Base-by-base conservation (phyloP, 1,140 invertebrate species). In the Euura saliciscinereae region DNA sequence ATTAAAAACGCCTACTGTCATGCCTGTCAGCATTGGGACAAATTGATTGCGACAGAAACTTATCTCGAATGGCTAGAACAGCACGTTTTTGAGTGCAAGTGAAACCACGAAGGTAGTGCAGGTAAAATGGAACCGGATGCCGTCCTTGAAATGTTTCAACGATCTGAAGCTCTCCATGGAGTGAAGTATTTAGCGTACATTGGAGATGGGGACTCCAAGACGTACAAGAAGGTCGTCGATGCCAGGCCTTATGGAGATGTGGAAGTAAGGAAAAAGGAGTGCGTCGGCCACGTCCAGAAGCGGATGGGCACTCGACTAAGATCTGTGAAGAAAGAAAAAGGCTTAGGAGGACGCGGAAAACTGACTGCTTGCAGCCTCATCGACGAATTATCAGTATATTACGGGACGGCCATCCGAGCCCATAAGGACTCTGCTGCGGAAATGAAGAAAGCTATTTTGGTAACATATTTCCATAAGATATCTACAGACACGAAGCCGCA, bases 221-320 rank as follows among this genome's bases (percentile, higher is more conserved):
- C 46, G 11, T 70, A 70, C 69, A 10, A 44, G 45, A 45, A 45
- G 6, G 6, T 70, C n/a, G 6, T 44, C 11, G 51, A 70, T 7
- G 10, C 69, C n/a, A 4, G 42, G n/a, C 69, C 69, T 10, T 70
- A 70, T 28, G 68, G 68, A 42, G 69, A 70, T 6, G n/a, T n/a
- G n/a, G n/a, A n/a, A n/a, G n/a, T n/a, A n/a, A 65, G 73, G 45
- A 79, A 75, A 75, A 77, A 76, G 71, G 71, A 79, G 74, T 80
- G 77, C 70, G 74, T 78, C 44, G 74, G 72, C 66, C 79, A 78
- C 46, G 78, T 79, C 42, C 72, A 82, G 70, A 79, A 81, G 51
- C 43, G 78, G 43, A 80, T 80, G 77, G 78, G 76, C 5, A 78
- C 69, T 6, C 74, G 76, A 6, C 59, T 82, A 8, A 71, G 74